Evolutionary conservation across 1,140 invertebrate species (phyloP), one percentile per base, ranked within the genome.

Genomic region (Antheraea pernyi): DNA sequence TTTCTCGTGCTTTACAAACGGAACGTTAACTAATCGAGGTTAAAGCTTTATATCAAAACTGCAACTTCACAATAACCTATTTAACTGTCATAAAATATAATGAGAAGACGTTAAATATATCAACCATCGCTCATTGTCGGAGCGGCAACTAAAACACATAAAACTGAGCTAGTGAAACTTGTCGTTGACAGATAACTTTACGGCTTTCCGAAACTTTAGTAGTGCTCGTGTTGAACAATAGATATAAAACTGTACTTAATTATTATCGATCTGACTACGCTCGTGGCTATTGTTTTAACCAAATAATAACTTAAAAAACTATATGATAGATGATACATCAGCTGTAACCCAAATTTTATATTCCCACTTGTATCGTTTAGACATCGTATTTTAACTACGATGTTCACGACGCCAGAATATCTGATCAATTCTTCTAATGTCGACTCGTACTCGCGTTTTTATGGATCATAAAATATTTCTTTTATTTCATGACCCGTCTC

Each of bases 401-500:
- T 58, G 53, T 64, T 36, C 16, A 68, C 69, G 68, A 61, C 65
- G 61, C 62, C 37, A 59, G 65, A 65, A 59, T 71, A 76, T 82
- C 77, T 80, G 79, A 84, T 80, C 82, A 80, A 78, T 80, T 75
- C 22, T 68, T 74, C 39, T 42, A 42, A 76, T 74, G 61, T 68
- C 37, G 36, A 59, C 69, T 63, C 53, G 66, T 80, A 74, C 73
- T 75, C 68, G 22, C 60, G 46, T 19, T 81, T 87, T 87, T 81
- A 85, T 79, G 79, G 70, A 76, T 75, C 79, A 82, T 82, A 80
- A 81, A 83, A 65, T 73, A 80, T 74, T 81, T 85, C 4, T 84
- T 84, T 86, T 83, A 77, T 84, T 81, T 70, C 77, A 76, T 83
- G 79, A 80, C 74, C 73, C 79, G 77, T 81, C 73, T 76, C 75